These are phyloP conservation scores for Leptinotarsa peninsularis DNA, from an alignment of 2,888 invertebrate genomes.

Conservation along the genomic window DNA sequence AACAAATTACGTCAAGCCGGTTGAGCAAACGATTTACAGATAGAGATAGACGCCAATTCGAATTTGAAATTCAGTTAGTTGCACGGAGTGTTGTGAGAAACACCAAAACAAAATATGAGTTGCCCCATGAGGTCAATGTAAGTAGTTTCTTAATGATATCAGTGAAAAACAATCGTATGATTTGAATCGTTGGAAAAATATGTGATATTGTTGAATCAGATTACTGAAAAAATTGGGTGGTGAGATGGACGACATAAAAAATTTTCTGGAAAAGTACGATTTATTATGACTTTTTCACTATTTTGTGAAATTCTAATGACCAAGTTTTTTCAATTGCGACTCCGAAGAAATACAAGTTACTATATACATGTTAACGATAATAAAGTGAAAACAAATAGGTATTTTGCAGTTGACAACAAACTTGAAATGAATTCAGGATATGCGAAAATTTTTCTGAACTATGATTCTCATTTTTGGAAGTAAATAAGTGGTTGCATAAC, in stretches of 20 bases:
- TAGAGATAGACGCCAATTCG: constrained; percentile 44
- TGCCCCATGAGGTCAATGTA: constrained; percentile 55
- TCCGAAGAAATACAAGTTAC: too few species aligned
- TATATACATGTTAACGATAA: too few species aligned
- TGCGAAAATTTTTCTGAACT: too few species aligned
- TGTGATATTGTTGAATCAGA: constrained; percentile 45
- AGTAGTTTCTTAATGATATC: constrained; percentile 43
- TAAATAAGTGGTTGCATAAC: too few species aligned
- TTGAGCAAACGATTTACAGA: constrained; percentile 46
- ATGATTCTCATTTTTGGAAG: too few species aligned
- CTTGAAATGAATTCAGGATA: too few species aligned
- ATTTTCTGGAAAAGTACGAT: too few species aligned
- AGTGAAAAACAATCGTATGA: constrained; percentile 49
- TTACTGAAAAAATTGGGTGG: background rate
- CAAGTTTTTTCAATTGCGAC: too few species aligned
- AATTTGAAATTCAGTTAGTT: constrained; percentile 40
- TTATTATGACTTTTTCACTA: too few species aligned
- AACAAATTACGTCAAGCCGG: constrained; percentile 48
- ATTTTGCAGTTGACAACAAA: too few species aligned
- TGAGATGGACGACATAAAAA: background rate
- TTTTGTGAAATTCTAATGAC: too few species aligned
- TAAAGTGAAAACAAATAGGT: too few species aligned
- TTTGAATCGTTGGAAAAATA: constrained; percentile 55
- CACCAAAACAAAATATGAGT: constrained; percentile 53
- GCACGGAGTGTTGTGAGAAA: constrained; percentile 47